These are phyloP conservation scores for Pachymerium ferrugineum DNA, from an alignment of 2,888 invertebrate genomes.

Conservation along the genomic window DNA sequence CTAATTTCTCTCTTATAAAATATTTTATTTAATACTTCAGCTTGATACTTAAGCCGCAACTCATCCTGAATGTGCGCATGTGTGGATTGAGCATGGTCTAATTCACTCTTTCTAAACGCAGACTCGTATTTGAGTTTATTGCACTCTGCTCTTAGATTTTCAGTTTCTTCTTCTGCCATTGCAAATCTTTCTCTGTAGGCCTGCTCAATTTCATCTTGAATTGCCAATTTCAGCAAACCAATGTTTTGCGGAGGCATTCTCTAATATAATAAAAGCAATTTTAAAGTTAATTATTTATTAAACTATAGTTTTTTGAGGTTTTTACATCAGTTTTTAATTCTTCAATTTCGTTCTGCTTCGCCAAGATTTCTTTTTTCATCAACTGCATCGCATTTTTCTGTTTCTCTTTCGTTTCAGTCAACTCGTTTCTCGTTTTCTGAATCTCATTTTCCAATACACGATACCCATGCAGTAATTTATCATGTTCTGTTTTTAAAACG, in stretches of 20 bases:
- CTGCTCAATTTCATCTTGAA: background rate
- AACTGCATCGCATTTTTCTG: background rate
- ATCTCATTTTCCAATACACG: background rate
- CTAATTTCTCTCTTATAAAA: background rate
- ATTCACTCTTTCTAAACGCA: conserved; percentile 9
- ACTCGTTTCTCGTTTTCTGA: background rate
- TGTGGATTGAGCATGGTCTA: background rate
- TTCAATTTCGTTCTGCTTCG: background rate
- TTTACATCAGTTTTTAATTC: background rate
- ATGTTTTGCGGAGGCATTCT: background rate
- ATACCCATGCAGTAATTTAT: background rate
- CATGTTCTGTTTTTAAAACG: background rate
- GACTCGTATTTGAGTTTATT: background rate
- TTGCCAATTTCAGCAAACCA: background rate
- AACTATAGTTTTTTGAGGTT: background rate
- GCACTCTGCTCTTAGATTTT: background rate
- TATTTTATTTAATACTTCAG: background rate
- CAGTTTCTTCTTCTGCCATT: background rate
- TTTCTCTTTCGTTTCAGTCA: background rate
- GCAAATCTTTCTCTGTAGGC: conserved; percentile 5
- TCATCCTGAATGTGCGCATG: background rate
- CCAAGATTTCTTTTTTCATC: background rate
- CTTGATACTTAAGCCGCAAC: background rate
- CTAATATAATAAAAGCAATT: background rate
- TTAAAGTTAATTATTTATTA: background rate